A percentile compares a stretch with the other conserved stretches of the same genome.
Evolutionary conservation across 2,797 vertebrate genomes (phyloP).

Genomic region (Prionace glauca): DNA sequence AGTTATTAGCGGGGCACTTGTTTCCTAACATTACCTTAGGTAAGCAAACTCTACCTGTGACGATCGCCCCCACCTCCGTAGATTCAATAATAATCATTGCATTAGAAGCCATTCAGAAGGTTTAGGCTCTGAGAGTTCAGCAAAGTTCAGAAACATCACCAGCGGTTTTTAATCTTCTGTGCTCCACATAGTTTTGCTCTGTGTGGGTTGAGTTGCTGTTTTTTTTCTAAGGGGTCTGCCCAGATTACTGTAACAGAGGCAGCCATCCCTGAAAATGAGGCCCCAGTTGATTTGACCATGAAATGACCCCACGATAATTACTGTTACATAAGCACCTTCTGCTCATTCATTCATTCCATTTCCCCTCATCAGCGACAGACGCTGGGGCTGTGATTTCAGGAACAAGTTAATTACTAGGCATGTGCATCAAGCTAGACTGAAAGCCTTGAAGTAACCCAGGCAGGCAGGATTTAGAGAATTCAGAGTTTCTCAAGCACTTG

Average conservation of each 20-base stretch:
- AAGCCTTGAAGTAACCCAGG: background rate
- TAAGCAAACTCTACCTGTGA: background rate
- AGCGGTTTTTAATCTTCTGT: slow-evolving; percentile 10
- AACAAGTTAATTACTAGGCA: background rate
- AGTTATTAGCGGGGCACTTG: background rate
- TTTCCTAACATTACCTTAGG: background rate
- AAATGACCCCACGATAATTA: slow-evolving; percentile 24
- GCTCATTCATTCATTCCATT: slow-evolving; percentile 17
- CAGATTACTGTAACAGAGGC: slow-evolving; percentile 29
- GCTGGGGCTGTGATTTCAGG: background rate
- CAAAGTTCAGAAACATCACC: slow-evolving; percentile 18
- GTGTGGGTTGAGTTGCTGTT: background rate
- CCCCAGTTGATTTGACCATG: slow-evolving; percentile 10
- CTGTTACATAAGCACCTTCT: slow-evolving; percentile 4
- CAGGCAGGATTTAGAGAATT: background rate
- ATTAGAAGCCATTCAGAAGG: background rate
- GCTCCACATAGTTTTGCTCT: background rate
- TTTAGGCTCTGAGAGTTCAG: background rate
- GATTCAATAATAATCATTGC: slow-evolving; percentile 8
- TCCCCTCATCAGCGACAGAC: background rate
- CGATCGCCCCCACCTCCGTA: too few species aligned
- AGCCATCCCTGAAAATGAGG: slow-evolving; percentile 13
- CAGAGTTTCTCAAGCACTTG: too few species aligned
- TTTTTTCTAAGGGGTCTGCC: background rate
- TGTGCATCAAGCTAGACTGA: background rate